Evolutionary conservation across 2,113 vertebrate genomes (phyloP), one percentile per base, ranked within the genome.

Genomic region (Scalopus aquaticus): DNA sequence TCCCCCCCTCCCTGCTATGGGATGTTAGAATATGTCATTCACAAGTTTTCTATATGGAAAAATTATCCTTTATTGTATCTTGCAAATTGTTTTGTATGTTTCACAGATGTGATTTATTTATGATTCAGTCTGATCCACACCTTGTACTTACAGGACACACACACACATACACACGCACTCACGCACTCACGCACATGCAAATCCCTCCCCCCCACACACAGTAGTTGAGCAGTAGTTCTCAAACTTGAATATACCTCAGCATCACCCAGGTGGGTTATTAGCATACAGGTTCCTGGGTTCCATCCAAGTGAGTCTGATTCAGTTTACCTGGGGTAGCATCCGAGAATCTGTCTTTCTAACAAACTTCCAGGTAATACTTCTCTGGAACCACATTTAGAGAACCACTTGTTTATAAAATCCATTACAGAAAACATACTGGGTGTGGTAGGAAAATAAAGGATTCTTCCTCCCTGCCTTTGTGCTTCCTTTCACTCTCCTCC

Each of bases 21-120:
- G 24, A 17, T 87, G 76, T 79, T 90, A 58, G 90, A 93, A 62
- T 37, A 95, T 65, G n/a, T 32, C 16, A 64, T 79, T 91, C 80
- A 70, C 28, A 83, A n/a, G 8, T 60, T 90, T 87, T 88, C 94
- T 90, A 74, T 80, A 37, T 79, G 64, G 24, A 89, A 82, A 46
- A 94, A 67, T 88, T 91, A 74, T 32, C 32, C 30, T 92, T 11
- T 87, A 42, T 20, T 64, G 16, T 37, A 88, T 80, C 84, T 84
- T 90, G 19, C 2, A 77, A 51, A 84, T 85, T 77, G 11, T 65
- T 95, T 77, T 65, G 17, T 65, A 22, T 93, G 56, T 64, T 56
- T 67, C 19, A 42, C 5, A 78, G 39, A 39, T 19, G 24, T 77
- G 60, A n/a, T 37, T 86, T 95, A n/a, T 91, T 89, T 92, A 76